Conservation (phyloP, 2,113 vertebrate genomes). For the Malurus alboscapulatus region DNA sequence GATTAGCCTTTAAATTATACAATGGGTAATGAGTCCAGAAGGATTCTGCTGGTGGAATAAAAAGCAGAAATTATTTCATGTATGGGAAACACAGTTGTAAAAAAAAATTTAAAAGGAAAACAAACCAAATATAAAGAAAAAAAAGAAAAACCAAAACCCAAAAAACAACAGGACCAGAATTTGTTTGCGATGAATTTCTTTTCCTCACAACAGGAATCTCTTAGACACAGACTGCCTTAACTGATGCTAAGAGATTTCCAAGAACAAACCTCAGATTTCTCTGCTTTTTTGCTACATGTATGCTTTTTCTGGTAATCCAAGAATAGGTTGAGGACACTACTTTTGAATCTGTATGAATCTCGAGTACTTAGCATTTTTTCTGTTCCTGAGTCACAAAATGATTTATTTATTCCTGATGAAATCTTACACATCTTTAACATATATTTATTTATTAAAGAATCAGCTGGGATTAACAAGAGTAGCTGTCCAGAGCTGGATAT, state of each 20-base stretch:
- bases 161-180: neutral
- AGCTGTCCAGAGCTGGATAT: neutral
- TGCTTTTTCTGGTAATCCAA: neutral
- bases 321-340: neutral
- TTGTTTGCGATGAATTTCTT: fast-evolving
- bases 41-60: neutral
- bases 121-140: too few species aligned
- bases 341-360: neutral
- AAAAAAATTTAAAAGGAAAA: neutral
- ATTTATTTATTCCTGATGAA: neutral
- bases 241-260: neutral
- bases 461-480: neutral
- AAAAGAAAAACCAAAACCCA: too few species aligned
- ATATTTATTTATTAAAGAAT: neutral
- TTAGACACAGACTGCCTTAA: neutral
- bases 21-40: neutral
- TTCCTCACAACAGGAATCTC: neutral
- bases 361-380: neutral
- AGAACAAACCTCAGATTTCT: neutral
- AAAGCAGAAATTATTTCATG: neutral
- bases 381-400: neutral
- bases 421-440: neutral
- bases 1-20: neutral
- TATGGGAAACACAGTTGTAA: neutral
- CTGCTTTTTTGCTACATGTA: neutral